phyloP scores from a whole-genome alignment of 2,113 vertebrate species.

The Vanacampus margaritifer region DNA sequence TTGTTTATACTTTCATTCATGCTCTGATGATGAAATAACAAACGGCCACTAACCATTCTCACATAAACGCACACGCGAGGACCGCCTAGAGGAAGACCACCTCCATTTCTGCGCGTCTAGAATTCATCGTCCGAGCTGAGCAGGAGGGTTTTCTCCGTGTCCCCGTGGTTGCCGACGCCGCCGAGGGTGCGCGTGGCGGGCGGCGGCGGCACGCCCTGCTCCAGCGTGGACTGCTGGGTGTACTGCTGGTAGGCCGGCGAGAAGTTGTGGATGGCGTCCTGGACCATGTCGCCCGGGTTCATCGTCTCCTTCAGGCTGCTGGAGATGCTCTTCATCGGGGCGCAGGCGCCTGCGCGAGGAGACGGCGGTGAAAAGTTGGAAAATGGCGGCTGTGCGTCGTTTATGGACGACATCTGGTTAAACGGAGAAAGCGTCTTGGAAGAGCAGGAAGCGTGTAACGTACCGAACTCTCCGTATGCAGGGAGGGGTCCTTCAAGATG shows the following conservation, averaged over 20 bases:
- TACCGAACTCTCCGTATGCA: conserved; percentile 91
- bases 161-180: conserved; percentile 65
- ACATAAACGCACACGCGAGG: background rate
- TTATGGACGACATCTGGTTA: background rate
- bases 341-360: conserved; percentile 78
- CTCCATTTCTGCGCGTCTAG: conserved; percentile 54
- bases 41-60: conserved; percentile 2
- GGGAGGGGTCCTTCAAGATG: conserved; percentile 78
- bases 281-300: conserved; percentile 95
- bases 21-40: conserved; percentile 2
- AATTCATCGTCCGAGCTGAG: conserved; percentile 96
- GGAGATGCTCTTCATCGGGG: conserved; percentile 98
- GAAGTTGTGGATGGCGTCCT: conserved; percentile 98
- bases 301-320: conserved; percentile 99
- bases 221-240: conserved; percentile 92
- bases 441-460: conserved; percentile 52
- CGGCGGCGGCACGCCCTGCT: conserved; percentile 73
- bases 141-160: conserved; percentile 93
- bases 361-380: background rate
- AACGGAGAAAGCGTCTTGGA: no score
- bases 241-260: conserved; percentile 99
- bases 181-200: conserved; percentile 76
- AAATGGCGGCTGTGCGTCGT: no score
- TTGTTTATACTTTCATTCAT: background rate
- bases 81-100: background rate